phyloP scores from a whole-genome alignment of 64 coral and sea anemone species.

The Platygyra sinensis region DNA sequence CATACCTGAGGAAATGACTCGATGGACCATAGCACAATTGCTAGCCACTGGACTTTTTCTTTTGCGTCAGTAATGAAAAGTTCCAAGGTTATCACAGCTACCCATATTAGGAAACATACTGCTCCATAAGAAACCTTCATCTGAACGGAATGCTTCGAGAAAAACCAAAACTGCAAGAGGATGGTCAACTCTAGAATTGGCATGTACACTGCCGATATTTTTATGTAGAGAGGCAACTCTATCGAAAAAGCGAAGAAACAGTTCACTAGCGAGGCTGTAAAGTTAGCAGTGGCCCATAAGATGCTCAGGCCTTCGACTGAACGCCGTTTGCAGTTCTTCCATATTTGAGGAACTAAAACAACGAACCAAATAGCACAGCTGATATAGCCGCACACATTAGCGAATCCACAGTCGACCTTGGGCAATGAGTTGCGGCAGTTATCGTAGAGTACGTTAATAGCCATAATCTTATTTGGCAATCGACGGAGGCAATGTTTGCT shows the following conservation, averaged over 20 bases:
- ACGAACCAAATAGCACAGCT: slow-evolving; percentile 41
- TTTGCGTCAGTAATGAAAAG: background rate
- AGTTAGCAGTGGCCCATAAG: slow-evolving; percentile 60
- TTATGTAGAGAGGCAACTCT: slow-evolving; percentile 32
- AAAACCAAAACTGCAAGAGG: slow-evolving; percentile 59
- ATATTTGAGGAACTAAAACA: slow-evolving; percentile 61
- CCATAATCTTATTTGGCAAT: background rate
- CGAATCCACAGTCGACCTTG: slow-evolving; percentile 26
- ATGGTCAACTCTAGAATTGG: slow-evolving; percentile 37
- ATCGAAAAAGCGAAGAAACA: slow-evolving; percentile 44
- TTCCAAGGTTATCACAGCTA: slow-evolving; percentile 38
- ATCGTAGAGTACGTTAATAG: background rate
- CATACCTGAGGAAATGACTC: slow-evolving; percentile 60
- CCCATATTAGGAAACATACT: slow-evolving; percentile 46
- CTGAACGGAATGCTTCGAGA: slow-evolving; percentile 23
- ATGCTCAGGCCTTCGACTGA: slow-evolving; percentile 63
- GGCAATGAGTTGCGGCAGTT: slow-evolving; percentile 39
- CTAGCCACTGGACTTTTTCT: slow-evolving; percentile 49
- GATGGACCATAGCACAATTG: slow-evolving; percentile 56
- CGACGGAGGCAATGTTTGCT: background rate
- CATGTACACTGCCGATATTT: slow-evolving; percentile 41
- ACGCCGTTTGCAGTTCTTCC: slow-evolving; percentile 42
- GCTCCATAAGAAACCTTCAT: slow-evolving; percentile 12
- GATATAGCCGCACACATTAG: slow-evolving; percentile 31
- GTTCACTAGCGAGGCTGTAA: slow-evolving; percentile 65